Base-by-base conservation (phyloP, 2,797 vertebrate species). In the Zalophus californianus region DNA sequence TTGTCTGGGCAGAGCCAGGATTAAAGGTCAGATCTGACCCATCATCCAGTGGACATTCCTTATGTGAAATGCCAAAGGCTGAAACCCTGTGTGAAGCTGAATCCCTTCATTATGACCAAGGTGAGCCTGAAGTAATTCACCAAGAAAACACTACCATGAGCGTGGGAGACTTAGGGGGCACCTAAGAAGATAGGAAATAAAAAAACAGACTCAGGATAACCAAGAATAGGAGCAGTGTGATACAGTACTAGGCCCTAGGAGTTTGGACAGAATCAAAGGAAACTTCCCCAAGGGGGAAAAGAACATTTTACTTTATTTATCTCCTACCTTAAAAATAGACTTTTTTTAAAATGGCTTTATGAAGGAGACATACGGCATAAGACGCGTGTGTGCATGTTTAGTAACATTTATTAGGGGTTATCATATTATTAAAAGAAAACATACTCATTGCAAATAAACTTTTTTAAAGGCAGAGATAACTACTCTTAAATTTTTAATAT, bases 121-220 rank as follows among this genome's bases (percentile, higher is more conserved):
- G 23, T 54, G 32, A 90, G 21, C 35, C 70, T 95, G 15, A 87
- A 95, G 62, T 41, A 73, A 86, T 70, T 91, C 60, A 91, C 52
- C 11, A 77, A 62, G 44, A 68, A 85, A 64, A 91, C n/a, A 68
- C 27, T 50, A 52, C 44, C 23, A 35, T 14, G 56, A 75, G 15
- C 41, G 23, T 60, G 62, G 56, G 29, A 85, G 48, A 58, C 5
- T 50, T 0, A 27, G 9, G 25, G 58, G 32, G 44, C 41, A 91
- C 8, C 27, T 84, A 78, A 78, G 75, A 72, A 68, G 50, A 86
- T 2, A 60, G 27, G n/a, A 91, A 44, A 52, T 48, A 91, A 78
- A 82, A 85, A 85, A 94, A 91, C 8, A 21, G 5, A 70, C 35
- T 77, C 35, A 66, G 68, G 50, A 44, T 48, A 75, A n/a, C n/a